Evolutionary conservation across 2,113 vertebrate species (phyloP), one percentile per base, ranked within the genome.

Genomic region (Leptocoma aspasia): DNA sequence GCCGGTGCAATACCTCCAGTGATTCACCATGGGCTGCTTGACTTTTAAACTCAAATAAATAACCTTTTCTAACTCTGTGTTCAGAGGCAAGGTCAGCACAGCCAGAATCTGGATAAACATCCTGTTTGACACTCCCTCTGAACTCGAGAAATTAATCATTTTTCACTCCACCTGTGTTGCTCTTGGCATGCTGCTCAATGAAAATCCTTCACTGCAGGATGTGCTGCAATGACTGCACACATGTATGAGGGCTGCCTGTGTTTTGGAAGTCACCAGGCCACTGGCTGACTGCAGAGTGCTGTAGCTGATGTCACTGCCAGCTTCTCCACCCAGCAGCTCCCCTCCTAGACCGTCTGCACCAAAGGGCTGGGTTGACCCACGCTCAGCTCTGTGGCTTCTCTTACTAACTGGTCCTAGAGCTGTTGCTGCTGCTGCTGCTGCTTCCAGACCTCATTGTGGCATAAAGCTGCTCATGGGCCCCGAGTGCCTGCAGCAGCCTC

Each of bases 401-500:
- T 44, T 23, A 23, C 10, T 31, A 4, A 31, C 54, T 21, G 50
- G 19, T 27, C 42, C 68, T 35, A 33, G 37, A 49, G 30, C 42
- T 53, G 31, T 68, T 57, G 56, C 26, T 72, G 59, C 35, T 79
- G 68, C 31, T 57, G 56, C 26, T 72, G 59, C 35, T 79, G 68
- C 31, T 71, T 72, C 42, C n/a, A 28, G 26, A 45, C 8, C 17
- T 50, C 20, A 10, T 1, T 24, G 30, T 5, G n/a, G 15, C 9
- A 13, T 10, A 20, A 54, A 54, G 69, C 16, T 50, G 49, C 28
- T 42, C 22, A 9, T 0, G 0, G 30, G 21, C 39, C 16, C 39
- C 0, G 1, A 28, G 54, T 1, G 3, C 30, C 35, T 8, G 4
- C 23, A 56, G 20, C 16, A 63, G 39, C 18, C 19, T 59, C 41